phyloP scores from a whole-genome alignment of 1,140 invertebrate species.

The Idris sp. region DNA sequence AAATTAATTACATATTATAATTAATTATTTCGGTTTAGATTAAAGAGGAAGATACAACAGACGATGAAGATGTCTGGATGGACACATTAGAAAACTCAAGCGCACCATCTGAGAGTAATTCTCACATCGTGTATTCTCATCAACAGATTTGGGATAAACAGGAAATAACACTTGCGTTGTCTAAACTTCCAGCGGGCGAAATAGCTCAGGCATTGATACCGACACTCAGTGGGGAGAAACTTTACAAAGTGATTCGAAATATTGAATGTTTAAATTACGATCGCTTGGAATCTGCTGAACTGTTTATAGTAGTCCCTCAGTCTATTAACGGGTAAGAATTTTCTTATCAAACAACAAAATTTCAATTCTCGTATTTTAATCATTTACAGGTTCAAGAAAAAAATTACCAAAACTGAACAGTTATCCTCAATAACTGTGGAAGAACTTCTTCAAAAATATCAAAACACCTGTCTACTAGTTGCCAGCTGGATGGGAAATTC shows the following conservation, averaged over 20 bases:
- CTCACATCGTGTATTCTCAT: constrained; percentile 60
- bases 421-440: constrained; percentile 42
- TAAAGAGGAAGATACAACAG: constrained; percentile 11
- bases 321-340: constrained; percentile 67
- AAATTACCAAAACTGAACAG: constrained; percentile 58
- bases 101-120: constrained; percentile 70
- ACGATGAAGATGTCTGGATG: constrained; percentile 67
- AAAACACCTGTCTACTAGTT: constrained; percentile 73
- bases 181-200: constrained; percentile 71
- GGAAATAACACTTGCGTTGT: constrained; percentile 67
- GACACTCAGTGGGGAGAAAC: constrained; percentile 59
- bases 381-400: neutral
- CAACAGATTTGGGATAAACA: constrained; percentile 70
- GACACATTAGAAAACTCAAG: constrained; percentile 62
- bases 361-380: no score
- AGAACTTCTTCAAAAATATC: constrained; percentile 69
- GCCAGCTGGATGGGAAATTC: constrained; percentile 69
- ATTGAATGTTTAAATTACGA: constrained; percentile 53
- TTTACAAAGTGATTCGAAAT: constrained; percentile 63
- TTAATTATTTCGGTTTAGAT: no score
- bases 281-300: constrained; percentile 14
- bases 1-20: no score
- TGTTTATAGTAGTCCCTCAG: constrained; percentile 38
- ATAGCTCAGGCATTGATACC: constrained; percentile 65
- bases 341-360: no score